A percentile compares a stretch with the other conserved stretches of the same genome.
phyloP scores from a whole-genome alignment of 2,113 vertebrate species.

The Platichthys stellatus region DNA sequence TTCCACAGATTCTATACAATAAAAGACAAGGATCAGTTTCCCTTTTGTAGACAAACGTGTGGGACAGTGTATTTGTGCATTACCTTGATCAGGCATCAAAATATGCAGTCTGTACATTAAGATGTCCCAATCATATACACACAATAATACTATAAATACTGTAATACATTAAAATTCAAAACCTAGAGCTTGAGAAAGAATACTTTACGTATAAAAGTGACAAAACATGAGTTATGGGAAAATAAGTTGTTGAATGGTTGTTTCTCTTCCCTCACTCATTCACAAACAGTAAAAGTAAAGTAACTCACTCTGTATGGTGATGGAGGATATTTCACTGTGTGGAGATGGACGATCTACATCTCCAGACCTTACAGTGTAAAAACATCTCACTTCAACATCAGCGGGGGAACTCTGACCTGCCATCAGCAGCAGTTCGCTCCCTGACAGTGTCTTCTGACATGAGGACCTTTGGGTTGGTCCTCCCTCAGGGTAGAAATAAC shows the following conservation, averaged over 20 bases:
- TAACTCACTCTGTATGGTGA: too few relatives aligned
- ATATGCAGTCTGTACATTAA: too few relatives aligned
- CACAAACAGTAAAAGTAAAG: not conserved
- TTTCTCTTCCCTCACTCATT: not conserved
- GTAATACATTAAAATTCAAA: too few relatives aligned
- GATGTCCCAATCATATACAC: not conserved
- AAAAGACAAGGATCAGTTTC: not conserved
- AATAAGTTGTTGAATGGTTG: not conserved
- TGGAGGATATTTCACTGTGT: constrained; percentile 6
- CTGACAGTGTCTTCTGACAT: constrained; percentile 26
- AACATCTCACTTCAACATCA: constrained; percentile 27
- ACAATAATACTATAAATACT: too few relatives aligned
- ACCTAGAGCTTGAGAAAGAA: too few relatives aligned
- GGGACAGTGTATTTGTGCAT: too few relatives aligned
- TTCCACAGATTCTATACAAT: not conserved
- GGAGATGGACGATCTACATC: not conserved
- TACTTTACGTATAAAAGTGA: too few relatives aligned
- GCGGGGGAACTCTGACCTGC: not conserved
- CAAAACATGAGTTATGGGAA: too few relatives aligned
- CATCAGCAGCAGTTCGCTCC: constrained; percentile 27
- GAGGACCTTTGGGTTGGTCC: fast-evolving
- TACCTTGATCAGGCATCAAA: too few relatives aligned
- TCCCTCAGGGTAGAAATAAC: not conserved
- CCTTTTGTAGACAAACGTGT: not conserved
- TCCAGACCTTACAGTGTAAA: not conserved